These are phyloP conservation scores for Eubasilissa splendida DNA, from an alignment of 2,888 invertebrate species.

Conservation along the genomic window DNA sequence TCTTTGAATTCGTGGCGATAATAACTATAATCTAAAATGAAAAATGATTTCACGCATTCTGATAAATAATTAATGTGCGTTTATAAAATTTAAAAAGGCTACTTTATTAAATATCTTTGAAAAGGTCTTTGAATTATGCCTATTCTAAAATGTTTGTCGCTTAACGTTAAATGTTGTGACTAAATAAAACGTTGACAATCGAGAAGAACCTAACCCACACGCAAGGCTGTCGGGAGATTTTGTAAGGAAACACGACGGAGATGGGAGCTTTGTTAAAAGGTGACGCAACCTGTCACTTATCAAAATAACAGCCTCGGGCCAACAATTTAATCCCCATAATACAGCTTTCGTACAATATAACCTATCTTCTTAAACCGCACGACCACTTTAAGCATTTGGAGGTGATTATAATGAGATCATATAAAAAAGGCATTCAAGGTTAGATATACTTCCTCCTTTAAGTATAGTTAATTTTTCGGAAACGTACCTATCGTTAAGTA, in stretches of 20 bases:
- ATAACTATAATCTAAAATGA: too few relatives aligned
- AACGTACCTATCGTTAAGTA: too few relatives aligned
- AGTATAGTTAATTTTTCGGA: too few relatives aligned
- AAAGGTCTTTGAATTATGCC: background rate
- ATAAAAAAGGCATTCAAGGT: too few relatives aligned
- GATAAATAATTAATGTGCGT: too few relatives aligned
- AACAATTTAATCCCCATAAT: background rate
- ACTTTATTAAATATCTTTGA: too few relatives aligned
- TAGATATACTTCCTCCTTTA: too few relatives aligned
- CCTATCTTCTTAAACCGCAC: slow-evolving; percentile 10
- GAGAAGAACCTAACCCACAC: background rate
- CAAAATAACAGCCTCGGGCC: background rate
- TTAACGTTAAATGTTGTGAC: slow-evolving; percentile 2
- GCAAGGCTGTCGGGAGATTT: slow-evolving; percentile 13
- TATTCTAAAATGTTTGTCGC: slow-evolving; percentile 7
- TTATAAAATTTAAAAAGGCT: too few relatives aligned
- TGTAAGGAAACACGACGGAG: background rate
- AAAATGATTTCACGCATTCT: too few relatives aligned
- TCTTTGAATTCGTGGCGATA: too few relatives aligned
- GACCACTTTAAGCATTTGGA: slow-evolving; percentile 14
- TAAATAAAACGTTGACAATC: slow-evolving; percentile 21
- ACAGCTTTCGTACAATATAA: background rate
- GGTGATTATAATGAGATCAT: background rate
- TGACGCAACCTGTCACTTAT: background rate
- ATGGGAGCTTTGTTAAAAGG: background rate